These are phyloP conservation scores for Calliphora vomitoria DNA, from an alignment of 2,888 invertebrate genomes.

Conservation along the genomic window DNA sequence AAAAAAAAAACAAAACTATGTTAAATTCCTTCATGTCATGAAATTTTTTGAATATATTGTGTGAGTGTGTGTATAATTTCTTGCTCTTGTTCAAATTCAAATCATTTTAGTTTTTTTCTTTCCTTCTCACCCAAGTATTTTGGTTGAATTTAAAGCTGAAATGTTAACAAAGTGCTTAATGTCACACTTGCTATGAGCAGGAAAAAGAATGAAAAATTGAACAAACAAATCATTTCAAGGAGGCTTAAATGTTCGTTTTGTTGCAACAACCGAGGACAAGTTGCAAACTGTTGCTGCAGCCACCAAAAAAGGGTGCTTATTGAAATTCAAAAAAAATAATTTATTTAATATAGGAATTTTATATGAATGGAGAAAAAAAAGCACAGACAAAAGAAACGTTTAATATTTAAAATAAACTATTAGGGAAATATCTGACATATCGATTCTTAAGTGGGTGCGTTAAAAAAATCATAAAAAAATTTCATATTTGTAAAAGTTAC, in stretches of 20 bases:
- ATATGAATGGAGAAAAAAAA: background rate
- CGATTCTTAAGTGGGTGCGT: too few relatives aligned
- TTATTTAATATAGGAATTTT: background rate
- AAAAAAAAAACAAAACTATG: background rate
- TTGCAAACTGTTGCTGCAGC: background rate
- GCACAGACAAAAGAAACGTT: background rate
- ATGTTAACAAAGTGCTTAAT: constrained; percentile 62
- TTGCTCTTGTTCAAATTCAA: constrained; percentile 8
- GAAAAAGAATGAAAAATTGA: constrained; percentile 18
- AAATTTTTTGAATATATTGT: background rate
- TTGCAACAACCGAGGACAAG: background rate
- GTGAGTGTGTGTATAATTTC: background rate
- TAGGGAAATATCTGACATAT: too few relatives aligned
- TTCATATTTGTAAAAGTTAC: too few relatives aligned
- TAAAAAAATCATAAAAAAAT: too few relatives aligned
- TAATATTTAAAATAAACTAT: background rate
- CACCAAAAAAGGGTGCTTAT: background rate
- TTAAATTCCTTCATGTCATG: constrained; percentile 8
- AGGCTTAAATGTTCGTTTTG: constrained; percentile 30
- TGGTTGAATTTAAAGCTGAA: constrained; percentile 12
- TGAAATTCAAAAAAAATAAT: background rate
- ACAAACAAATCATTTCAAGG: constrained; percentile 36
- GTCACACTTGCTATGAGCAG: constrained; percentile 36
- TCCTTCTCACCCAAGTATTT: background rate
- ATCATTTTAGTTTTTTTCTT: constrained; percentile 18